phyloP scores from a whole-genome alignment of 1,140 invertebrate genomes.

The Drosophila burlai region DNA sequence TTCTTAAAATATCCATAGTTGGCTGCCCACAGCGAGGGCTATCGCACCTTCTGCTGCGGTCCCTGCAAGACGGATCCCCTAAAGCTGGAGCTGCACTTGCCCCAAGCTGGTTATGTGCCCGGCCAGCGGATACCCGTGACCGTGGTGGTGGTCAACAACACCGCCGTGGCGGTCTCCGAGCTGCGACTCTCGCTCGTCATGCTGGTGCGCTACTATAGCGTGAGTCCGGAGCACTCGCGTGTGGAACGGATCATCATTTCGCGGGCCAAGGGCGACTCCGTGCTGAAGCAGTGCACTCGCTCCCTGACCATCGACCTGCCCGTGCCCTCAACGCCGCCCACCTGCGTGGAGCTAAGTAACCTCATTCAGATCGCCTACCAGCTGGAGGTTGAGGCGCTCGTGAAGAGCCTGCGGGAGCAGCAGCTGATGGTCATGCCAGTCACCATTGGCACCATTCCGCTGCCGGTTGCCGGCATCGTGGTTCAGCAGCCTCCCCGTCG shows the following conservation, averaged over 20 bases:
- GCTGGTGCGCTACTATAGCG: constrained; percentile 81
- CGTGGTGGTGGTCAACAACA: constrained; percentile 82
- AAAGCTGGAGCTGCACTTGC: constrained; percentile 72
- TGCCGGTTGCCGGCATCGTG: constrained; percentile 60
- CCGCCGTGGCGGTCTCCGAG: constrained; percentile 85
- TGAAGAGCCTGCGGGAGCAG: constrained; percentile 85
- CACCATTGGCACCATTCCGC: constrained; percentile 87
- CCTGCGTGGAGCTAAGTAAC: constrained; percentile 88
- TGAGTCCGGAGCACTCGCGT: constrained; percentile 87
- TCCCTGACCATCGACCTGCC: constrained; percentile 84
- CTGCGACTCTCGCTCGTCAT: constrained; percentile 86
- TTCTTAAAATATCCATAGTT: constrained; percentile 26
- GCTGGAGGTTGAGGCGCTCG: constrained; percentile 86
- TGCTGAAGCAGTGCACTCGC: constrained; percentile 83
- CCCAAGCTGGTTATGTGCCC: constrained; percentile 78
- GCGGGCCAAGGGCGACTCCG: constrained; percentile 86
- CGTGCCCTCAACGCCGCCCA: constrained; percentile 90
- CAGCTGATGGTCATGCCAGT: constrained; percentile 86
- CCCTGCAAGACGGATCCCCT: constrained; percentile 78
- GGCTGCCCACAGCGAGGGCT: constrained; percentile 69
- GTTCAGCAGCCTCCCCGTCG: constrained; percentile 70
- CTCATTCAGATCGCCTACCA: constrained; percentile 89
- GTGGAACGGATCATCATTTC: constrained; percentile 86
- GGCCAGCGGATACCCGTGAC: constrained; percentile 76
- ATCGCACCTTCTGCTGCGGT: constrained; percentile 77